Percentiles rank a stretch among this genome's conserved stretches.
These are phyloP conservation scores for Chlamydotis undulata DNA, from an alignment of 2,113 vertebrate genomes.

Conservation along the genomic window DNA sequence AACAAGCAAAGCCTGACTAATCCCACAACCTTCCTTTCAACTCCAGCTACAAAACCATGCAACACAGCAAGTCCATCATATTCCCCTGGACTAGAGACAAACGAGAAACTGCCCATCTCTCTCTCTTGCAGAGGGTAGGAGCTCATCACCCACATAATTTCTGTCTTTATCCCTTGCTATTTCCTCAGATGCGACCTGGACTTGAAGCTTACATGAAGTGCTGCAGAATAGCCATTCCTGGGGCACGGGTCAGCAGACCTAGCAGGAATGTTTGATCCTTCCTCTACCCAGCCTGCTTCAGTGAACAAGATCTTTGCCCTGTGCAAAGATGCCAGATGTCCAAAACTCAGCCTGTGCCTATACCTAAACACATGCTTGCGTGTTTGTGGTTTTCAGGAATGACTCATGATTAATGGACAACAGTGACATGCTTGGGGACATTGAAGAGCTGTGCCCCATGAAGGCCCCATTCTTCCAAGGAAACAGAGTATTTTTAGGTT, in stretches of 20 bases:
- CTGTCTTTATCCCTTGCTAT: background rate
- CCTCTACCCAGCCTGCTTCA: background rate
- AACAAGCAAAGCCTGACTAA: constrained; percentile 8
- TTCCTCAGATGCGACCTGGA: background rate
- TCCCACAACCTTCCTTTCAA: background rate
- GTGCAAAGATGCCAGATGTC: background rate
- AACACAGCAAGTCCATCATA: background rate
- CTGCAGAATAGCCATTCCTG: background rate
- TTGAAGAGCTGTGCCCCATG: background rate
- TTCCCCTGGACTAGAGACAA: background rate
- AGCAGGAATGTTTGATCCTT: background rate
- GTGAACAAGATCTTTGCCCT: constrained; percentile 28
- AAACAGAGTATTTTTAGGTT: background rate
- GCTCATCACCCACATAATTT: background rate
- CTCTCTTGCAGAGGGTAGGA: background rate
- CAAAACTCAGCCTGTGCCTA: background rate
- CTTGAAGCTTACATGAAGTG: background rate
- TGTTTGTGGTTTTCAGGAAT: background rate
- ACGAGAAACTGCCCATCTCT: background rate
- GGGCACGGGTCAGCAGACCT: background rate
- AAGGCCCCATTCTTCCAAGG: background rate
- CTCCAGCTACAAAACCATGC: background rate
- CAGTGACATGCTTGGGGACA: background rate
- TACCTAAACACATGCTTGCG: background rate
- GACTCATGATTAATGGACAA: background rate